Evolutionary conservation across 1,140 invertebrate species (phyloP).

Genomic region (Trichoplusia ni): DNA sequence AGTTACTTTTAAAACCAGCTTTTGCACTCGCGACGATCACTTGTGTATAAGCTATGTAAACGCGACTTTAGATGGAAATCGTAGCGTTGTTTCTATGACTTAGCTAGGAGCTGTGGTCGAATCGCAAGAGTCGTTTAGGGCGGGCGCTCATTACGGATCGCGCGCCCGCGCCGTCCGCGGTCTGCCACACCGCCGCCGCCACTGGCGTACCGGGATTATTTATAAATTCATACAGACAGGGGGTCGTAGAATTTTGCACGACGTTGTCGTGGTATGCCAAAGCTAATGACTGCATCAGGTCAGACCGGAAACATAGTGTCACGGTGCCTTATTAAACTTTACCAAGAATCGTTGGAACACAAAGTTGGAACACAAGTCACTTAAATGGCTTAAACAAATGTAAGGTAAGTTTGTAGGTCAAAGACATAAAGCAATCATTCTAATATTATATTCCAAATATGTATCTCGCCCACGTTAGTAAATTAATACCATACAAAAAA

Average conservation of each 20-base stretch:
- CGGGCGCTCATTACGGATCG: slow-evolving; percentile 57
- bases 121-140: slow-evolving; percentile 40
- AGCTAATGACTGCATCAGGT: slow-evolving; percentile 65
- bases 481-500: slow-evolving; percentile 23
- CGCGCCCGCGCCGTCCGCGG: slow-evolving; percentile 78
- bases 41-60: not conserved
- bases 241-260: slow-evolving; percentile 80
- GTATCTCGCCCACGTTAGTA: not conserved
- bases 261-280: slow-evolving; percentile 67
- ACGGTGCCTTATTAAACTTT: slow-evolving; percentile 37
- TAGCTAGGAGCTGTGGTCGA: slow-evolving; percentile 14
- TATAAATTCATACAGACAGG: slow-evolving; percentile 79
- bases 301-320: slow-evolving; percentile 63
- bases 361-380: too few relatives aligned
- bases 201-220: slow-evolving; percentile 77
- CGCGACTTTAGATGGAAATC: not conserved
- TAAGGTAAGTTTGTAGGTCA: too few relatives aligned
- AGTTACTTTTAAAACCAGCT: slow-evolving; percentile 36
- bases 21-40: slow-evolving; percentile 41
- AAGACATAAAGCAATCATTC: too few relatives aligned
- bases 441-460: slow-evolving; percentile 14
- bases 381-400: not conserved
- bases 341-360: too few relatives aligned
- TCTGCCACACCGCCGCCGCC: slow-evolving; percentile 72
- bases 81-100: slow-evolving; percentile 6